These are phyloP conservation scores for Cylas formicarius DNA, from an alignment of 1,140 invertebrate species.

Conservation along the genomic window DNA sequence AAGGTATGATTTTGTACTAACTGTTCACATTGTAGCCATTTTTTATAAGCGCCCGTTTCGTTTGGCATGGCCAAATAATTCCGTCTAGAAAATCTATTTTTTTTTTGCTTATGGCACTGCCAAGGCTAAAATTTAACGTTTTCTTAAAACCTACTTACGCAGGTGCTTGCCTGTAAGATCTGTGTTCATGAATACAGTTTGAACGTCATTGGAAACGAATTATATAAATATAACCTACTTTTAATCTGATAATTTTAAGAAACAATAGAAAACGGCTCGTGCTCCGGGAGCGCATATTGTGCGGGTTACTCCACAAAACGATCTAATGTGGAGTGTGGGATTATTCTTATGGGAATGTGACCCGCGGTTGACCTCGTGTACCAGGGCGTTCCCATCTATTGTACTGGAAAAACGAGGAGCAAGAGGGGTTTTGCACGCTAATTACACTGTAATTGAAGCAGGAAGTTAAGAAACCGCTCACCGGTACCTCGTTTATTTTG, in stretches of 20 bases:
- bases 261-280: slow-evolving; percentile 10
- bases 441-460: slow-evolving; percentile 40
- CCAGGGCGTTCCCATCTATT: slow-evolving; percentile 41
- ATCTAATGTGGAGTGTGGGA: slow-evolving; percentile 40
- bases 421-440: slow-evolving; percentile 27
- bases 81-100: too few species aligned
- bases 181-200: neutral
- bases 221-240: slow-evolving; percentile 5
- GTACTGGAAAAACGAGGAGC: slow-evolving; percentile 33
- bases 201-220: neutral
- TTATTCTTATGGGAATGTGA: slow-evolving; percentile 42
- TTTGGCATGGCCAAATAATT: too few species aligned
- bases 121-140: neutral
- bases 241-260: slow-evolving; percentile 12
- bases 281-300: slow-evolving; percentile 15
- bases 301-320: slow-evolving; percentile 28
- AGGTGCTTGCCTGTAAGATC: neutral
- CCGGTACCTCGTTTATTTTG: too few species aligned
- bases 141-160: neutral
- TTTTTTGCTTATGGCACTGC: too few species aligned
- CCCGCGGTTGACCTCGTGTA: slow-evolving; percentile 39
- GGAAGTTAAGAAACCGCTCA: slow-evolving; percentile 39
- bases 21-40: too few species aligned
- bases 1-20: too few species aligned
- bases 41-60: too few species aligned